Evolutionary conservation across 2,113 vertebrate genomes (phyloP), one percentile per base, ranked within the genome.

Genomic region (Sclerurus mexicanus): DNA sequence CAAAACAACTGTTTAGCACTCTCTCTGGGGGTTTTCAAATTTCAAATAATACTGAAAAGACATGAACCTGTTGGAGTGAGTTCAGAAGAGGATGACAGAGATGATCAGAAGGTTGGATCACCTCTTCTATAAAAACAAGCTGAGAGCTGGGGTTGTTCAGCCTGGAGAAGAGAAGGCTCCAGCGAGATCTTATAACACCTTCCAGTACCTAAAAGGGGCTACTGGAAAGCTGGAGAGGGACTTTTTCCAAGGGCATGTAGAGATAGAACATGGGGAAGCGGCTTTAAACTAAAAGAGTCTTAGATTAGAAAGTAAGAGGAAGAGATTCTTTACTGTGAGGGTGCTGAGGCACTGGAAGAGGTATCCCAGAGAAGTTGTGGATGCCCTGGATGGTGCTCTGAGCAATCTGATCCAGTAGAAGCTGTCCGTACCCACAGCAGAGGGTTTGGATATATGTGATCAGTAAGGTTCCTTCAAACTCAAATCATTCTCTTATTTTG

Each of bases 381-480:
- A 68, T 89, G 16, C 47, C 47, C 7, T 35, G 62, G 55, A 55
- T 55, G n/a, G 17, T 12, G 9, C 3, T 62, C 47, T 69, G 55
- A 47, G 39, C 30, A 76, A 31, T 24, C 62, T 68, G 55, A 40
- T 8, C 1, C 8, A 19, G 12, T 62, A 55, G 55, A 55, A 69
- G 2, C 18, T 42, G 25, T 62, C 71, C 31, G 15, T 19, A 9
- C 25, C 21, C 40, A 11, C 1, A 0, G 31, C 14, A 83, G 62
- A 25, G 33, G 4, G 1, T 12, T 15, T 56, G 49, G 25, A 84
- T 40, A 35, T 4, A 42, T 40, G 23, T 62, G 25, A 62, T 15
- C 30, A 31, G 62, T 47, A 31, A 0, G 0, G 30, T 6, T 27
- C 25, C n/a, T 47, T 69, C 56, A 18, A 62, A 47, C 11, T 4